Conservation (phyloP, 2,888 invertebrate genomes). For the Allophyes oxyacanthae region DNA sequence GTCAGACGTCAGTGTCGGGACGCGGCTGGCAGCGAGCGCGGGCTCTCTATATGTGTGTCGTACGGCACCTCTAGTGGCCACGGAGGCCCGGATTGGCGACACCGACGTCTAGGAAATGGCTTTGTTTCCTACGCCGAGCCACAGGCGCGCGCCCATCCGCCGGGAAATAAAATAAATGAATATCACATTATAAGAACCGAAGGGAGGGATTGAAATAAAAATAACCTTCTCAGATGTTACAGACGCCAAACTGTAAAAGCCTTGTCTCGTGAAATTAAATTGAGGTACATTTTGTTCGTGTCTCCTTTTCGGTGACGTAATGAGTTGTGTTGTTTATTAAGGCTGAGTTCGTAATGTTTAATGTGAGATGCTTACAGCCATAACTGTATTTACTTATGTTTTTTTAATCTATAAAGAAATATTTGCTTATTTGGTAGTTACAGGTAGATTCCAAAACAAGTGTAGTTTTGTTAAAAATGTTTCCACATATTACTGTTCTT, state of each 20-base stretch:
- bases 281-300: slow-evolving; percentile 66
- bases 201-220: slow-evolving; percentile 65
- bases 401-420: neutral
- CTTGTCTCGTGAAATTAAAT: slow-evolving; percentile 73
- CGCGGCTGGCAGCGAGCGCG: slow-evolving; percentile 14
- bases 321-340: slow-evolving; percentile 67
- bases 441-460: neutral
- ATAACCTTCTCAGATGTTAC: slow-evolving; percentile 67
- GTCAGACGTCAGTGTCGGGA: slow-evolving; percentile 49
- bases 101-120: slow-evolving; percentile 80
- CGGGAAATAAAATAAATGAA: slow-evolving; percentile 84
- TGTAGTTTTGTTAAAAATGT: slow-evolving; percentile 11
- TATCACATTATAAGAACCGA: slow-evolving; percentile 72
- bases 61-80: slow-evolving; percentile 49
- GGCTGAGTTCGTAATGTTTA: slow-evolving; percentile 42
- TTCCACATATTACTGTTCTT: slow-evolving; percentile 17
- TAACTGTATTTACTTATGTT: no score
- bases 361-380: slow-evolving; percentile 9
- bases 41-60: slow-evolving; percentile 9
- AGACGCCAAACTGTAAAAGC: slow-evolving; percentile 67
- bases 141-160: slow-evolving; percentile 73
- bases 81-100: slow-evolving; percentile 62
- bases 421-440: no score
- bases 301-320: slow-evolving; percentile 58
- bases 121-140: slow-evolving; percentile 80